A percentile compares a stretch with the other conserved stretches of the same genome.
These are phyloP conservation scores for Benthosema pterotum DNA, from an alignment of 2,797 vertebrate species.

Conservation along the genomic window DNA sequence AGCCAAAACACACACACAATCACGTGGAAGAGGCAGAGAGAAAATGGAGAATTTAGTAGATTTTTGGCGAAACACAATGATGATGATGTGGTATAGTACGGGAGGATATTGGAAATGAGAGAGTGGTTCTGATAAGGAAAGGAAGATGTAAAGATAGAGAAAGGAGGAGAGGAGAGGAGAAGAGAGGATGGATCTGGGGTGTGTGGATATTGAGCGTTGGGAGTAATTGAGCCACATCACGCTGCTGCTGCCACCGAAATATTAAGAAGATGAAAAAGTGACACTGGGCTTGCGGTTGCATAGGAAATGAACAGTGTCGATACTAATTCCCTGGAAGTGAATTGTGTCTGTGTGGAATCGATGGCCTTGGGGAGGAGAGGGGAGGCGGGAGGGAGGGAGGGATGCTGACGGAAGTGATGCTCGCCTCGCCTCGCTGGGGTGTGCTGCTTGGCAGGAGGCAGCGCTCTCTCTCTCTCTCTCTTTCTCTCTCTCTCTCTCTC, in stretches of 20 bases:
- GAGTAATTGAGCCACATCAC: conserved; percentile 63
- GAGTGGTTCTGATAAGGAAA: conserved; percentile 16
- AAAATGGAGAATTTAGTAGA: conserved; percentile 37
- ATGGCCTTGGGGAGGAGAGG: conserved; percentile 58
- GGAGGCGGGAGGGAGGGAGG: conserved; percentile 60
- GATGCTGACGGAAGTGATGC: conserved; percentile 13
- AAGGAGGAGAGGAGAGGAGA: conserved; percentile 32
- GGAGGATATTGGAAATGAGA: conserved; percentile 29
- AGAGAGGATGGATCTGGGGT: too few relatives aligned
- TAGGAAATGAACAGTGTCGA: conserved; percentile 75
- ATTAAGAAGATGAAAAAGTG: conserved; percentile 69
- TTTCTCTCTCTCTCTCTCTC: too few relatives aligned
- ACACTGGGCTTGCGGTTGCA: conserved; percentile 72
- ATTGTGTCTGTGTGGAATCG: conserved; percentile 72
- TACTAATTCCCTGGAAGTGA: conserved; percentile 80
- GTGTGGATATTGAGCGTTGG: conserved; percentile 45
- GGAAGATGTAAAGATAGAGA: conserved; percentile 6
- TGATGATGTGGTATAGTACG: conserved; percentile 18
- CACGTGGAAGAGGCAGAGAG: not conserved
- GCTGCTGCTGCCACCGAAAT: conserved; percentile 53
- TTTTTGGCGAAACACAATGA: conserved; percentile 10
- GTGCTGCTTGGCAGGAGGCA: conserved; percentile 66
- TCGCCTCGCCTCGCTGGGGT: conserved; percentile 48
- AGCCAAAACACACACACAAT: conserved; percentile 33
- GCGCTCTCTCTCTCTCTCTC: too few relatives aligned